A percentile compares a stretch with the other conserved stretches of the same genome.
Conservation (phyloP, 2,888 invertebrate genomes). For the Amphiduros pacificus region DNA sequence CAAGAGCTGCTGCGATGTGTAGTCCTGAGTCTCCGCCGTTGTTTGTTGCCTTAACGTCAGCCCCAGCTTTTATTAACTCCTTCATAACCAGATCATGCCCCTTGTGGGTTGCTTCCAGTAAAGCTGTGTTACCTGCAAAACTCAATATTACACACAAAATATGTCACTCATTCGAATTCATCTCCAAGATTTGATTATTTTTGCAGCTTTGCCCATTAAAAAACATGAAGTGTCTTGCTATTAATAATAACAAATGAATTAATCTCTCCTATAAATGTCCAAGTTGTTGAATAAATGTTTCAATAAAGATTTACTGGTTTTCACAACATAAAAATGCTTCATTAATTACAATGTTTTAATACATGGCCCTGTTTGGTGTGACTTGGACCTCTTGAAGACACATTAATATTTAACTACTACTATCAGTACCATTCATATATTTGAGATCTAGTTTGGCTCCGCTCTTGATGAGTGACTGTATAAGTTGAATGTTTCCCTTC, state of each 20-base stretch:
- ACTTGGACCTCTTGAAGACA: too few species aligned
- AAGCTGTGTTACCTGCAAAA: conserved; percentile 6
- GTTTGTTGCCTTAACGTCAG: conserved; percentile 6
- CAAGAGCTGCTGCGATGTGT: conserved; percentile 22
- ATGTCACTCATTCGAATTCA: too few species aligned
- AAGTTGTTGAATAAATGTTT: too few species aligned
- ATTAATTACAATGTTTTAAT: too few species aligned
- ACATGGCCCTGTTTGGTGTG: too few species aligned
- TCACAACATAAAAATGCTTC: too few species aligned
- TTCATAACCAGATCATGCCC: background rate
- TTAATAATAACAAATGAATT: too few species aligned
- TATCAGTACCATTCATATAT: conserved; percentile 18
- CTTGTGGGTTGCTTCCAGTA: conserved; percentile 2
- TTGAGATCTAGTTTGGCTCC: conserved; percentile 15
- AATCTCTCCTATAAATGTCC: too few species aligned
- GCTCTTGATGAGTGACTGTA: conserved; percentile 12
- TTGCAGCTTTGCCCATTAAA: too few species aligned
- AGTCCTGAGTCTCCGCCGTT: conserved; percentile 25
- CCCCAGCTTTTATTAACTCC: conserved; percentile 2
- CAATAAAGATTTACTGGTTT: too few species aligned
- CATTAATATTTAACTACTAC: background rate
- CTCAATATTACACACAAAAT: background rate
- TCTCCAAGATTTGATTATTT: too few species aligned
- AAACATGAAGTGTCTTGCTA: too few species aligned
- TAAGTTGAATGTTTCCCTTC: conserved; percentile 14